Evolutionary conservation across 1,140 invertebrate genomes (phyloP).

Genomic region (Drosophila prosaltans): DNA sequence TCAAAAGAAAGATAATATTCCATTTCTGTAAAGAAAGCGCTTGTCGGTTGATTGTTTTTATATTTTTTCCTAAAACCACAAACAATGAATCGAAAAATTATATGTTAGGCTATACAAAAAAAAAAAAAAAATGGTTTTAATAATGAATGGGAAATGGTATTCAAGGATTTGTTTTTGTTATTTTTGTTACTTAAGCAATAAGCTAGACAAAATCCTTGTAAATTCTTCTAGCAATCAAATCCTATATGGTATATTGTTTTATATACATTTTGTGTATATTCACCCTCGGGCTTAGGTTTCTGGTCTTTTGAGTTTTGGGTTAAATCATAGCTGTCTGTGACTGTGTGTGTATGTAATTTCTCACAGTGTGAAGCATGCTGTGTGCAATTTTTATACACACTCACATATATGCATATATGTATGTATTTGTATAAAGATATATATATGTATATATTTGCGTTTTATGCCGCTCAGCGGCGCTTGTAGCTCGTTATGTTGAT

Average conservation of each 20-base stretch:
- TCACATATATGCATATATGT: conserved; percentile 5
- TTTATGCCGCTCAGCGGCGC: conserved; percentile 79
- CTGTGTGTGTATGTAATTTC: conserved; percentile 44
- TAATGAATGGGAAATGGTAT: too few species aligned
- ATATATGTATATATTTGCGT: conserved; percentile 57
- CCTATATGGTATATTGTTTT: not conserved
- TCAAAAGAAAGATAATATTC: too few species aligned
- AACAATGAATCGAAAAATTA: too few species aligned
- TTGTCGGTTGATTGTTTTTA: too few species aligned
- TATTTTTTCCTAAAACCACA: too few species aligned
- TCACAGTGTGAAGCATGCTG: conserved; percentile 15
- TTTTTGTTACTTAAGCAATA: not conserved
- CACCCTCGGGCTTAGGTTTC: not conserved
- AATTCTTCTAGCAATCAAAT: conserved; percentile 6
- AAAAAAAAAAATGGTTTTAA: too few species aligned
- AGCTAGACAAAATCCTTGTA: not conserved
- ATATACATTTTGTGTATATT: not conserved
- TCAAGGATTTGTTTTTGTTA: not conserved
- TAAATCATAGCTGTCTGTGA: conserved; percentile 23
- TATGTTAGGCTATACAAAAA: too few species aligned
- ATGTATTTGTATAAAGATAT: conserved; percentile 34
- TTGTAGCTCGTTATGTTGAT: conserved; percentile 81
- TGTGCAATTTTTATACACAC: conserved; percentile 45
- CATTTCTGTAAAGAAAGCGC: too few species aligned
- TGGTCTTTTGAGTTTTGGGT: conserved; percentile 1